Base-by-base conservation (phyloP, 2,113 vertebrate species). In the Sorex fumeus region DNA sequence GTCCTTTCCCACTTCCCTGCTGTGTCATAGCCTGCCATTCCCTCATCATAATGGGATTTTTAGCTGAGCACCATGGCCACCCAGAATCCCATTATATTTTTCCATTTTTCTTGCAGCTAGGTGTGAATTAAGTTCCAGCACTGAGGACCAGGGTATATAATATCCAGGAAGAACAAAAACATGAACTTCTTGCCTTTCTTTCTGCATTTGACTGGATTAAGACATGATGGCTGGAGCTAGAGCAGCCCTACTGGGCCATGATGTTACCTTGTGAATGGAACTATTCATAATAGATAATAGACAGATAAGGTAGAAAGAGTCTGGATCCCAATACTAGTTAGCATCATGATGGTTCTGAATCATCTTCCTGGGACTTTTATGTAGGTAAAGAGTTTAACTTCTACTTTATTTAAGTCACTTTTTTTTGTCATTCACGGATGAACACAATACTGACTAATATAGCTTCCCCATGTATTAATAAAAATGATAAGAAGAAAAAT, bases 331-430 rank as follows among this genome's bases (percentile, higher is more conserved):
- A 75, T 34, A 27, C 15, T 34, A 7, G 88, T 47, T 66, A 75
- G 40, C 15, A 27, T 53, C 75, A 92, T 18, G 27, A 13, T 28
- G 71, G 5, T 43, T n/a, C 12, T 77, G 43, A 8, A 30, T 45
- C 45, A 64, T 15, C 45, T 79, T 92, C 40, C 27, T 47, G 40
- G 40, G 23, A 36, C 16, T 40, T 94, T 40, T 53, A 7, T 21
- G 32, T 60, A 15, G 45, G 71, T n/a, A 43, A 92, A 90, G 36
- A 93, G 60, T 70, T 81, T 66, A 79, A 76, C 32, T 19, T 21
- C 43, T n/a, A 89, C 72, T 78, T 78, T 69, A 67, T 30, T 71
- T 50, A 75, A 90, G 30, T 18, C 19, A 62, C 23, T 82, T 72
- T 50, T 57, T 77, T 16, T 84, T 64, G 57, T 60, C 21, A 66